These are phyloP conservation scores for Toxotes jaculatrix DNA, from an alignment of 2,113 vertebrate species.

Conservation along the genomic window DNA sequence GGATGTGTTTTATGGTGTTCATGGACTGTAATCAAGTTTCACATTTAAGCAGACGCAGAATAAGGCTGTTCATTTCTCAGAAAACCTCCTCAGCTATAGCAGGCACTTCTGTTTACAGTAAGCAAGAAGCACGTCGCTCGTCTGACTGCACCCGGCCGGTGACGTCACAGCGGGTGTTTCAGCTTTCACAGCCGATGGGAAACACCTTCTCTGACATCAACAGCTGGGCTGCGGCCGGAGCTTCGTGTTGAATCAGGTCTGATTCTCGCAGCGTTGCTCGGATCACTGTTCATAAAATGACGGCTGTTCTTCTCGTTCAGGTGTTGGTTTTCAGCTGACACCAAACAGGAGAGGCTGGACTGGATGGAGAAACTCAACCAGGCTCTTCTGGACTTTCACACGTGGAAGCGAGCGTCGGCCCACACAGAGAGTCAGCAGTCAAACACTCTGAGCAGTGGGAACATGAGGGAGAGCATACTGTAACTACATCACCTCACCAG, in stretches of 20 bases:
- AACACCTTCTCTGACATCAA: constrained; percentile 25
- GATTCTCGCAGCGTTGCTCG: neutral
- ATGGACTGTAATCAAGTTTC: too few species aligned
- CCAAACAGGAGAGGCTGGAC: constrained; percentile 75
- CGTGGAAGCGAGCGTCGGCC: constrained; percentile 73
- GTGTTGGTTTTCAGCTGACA: constrained; percentile 85
- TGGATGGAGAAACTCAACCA: constrained; percentile 86
- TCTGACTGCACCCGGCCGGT: neutral
- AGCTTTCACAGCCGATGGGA: constrained; percentile 16
- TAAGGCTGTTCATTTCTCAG: neutral
- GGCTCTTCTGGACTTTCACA: constrained; percentile 81
- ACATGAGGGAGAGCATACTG: constrained; percentile 79
- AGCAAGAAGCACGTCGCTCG: neutral
- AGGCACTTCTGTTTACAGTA: constrained; percentile 10
- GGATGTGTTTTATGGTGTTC: too few species aligned
- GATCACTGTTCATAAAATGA: neutral
- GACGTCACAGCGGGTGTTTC: constrained; percentile 37
- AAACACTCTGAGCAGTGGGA: constrained; percentile 26
- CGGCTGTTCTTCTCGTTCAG: constrained; percentile 48
- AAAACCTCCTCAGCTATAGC: too few species aligned
- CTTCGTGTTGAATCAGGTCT: neutral
- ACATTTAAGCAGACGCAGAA: too few species aligned
- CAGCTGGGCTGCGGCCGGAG: neutral
- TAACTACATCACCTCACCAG: constrained; percentile 33
- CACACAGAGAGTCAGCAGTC: constrained; percentile 11